Percentiles rank a stretch among this genome's conserved stretches.
Conservation (phyloP, 2,113 vertebrate genomes). For the Lophura nycthemera region DNA sequence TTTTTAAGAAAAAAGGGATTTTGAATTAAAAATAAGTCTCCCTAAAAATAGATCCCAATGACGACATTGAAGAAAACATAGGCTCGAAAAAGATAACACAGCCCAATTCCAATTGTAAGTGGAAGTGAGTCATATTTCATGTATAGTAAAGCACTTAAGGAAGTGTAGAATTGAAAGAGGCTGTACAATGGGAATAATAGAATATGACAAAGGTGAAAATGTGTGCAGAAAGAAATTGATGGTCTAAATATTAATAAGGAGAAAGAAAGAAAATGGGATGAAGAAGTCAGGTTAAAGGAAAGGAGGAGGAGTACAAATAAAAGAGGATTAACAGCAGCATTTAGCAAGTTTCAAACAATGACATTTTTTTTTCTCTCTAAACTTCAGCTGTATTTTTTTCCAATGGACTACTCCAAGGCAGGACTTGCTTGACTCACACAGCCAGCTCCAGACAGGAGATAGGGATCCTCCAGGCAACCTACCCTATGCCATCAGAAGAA, state of each 20-base stretch:
- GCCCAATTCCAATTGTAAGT: background rate
- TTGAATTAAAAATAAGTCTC: background rate
- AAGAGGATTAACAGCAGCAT: background rate
- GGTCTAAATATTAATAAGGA: constrained; percentile 29
- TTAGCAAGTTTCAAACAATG: background rate
- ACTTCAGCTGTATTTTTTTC: background rate
- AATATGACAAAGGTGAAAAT: constrained; percentile 44
- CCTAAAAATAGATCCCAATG: background rate
- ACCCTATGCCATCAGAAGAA: background rate
- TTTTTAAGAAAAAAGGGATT: background rate
- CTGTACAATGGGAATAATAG: constrained; percentile 23
- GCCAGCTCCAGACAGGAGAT: background rate
- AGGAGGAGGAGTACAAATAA: background rate
- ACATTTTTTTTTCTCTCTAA: background rate
- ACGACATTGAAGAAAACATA: background rate
- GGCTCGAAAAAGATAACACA: background rate
- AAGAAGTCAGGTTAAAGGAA: constrained; percentile 2
- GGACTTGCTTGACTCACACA: background rate
- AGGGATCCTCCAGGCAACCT: background rate
- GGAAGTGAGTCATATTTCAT: constrained; percentile 9
- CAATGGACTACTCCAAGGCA: background rate
- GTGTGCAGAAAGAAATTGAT: background rate
- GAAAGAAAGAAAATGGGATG: constrained; percentile 8
- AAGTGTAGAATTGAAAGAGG: constrained; percentile 22
- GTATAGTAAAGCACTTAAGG: constrained; percentile 6